Percentiles rank a stretch among this genome's conserved stretches.
phyloP scores from a whole-genome alignment of 2,113 vertebrate species.

The Bos javanicus region DNA sequence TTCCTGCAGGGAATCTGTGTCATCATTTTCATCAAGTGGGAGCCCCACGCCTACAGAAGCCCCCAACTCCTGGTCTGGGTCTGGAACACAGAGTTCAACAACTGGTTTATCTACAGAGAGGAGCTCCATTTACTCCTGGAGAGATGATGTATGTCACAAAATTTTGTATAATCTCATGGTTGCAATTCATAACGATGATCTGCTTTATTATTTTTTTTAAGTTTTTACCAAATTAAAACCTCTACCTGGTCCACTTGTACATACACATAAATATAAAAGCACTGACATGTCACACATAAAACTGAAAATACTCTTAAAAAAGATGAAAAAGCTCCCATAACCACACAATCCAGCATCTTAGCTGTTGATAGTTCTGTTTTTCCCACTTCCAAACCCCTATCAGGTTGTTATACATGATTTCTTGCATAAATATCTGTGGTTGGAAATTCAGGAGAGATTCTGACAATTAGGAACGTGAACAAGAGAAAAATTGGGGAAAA shows the following conservation, averaged over 20 bases:
- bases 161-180: neutral
- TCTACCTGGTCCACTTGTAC: neutral
- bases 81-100: constrained; percentile 79
- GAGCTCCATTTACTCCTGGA: constrained; percentile 89
- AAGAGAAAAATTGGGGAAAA: neutral
- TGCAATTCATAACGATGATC: neutral
- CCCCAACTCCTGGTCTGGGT: constrained; percentile 78
- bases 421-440: neutral
- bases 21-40: constrained; percentile 69
- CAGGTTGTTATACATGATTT: neutral
- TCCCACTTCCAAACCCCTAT: neutral
- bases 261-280: neutral
- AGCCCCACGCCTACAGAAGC: constrained; percentile 68
- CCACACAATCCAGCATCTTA: no score
- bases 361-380: neutral
- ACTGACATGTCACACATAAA: neutral
- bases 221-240: neutral
- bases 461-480: neutral
- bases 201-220: neutral
- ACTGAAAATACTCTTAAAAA: neutral
- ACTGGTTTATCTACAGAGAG: constrained; percentile 85
- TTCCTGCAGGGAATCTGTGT: constrained; percentile 72
- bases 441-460: neutral
- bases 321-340: neutral
- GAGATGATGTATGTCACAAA: constrained; percentile 84